Base-by-base conservation (phyloP, 2,113 vertebrate species). In the Pampusana beccarii region DNA sequence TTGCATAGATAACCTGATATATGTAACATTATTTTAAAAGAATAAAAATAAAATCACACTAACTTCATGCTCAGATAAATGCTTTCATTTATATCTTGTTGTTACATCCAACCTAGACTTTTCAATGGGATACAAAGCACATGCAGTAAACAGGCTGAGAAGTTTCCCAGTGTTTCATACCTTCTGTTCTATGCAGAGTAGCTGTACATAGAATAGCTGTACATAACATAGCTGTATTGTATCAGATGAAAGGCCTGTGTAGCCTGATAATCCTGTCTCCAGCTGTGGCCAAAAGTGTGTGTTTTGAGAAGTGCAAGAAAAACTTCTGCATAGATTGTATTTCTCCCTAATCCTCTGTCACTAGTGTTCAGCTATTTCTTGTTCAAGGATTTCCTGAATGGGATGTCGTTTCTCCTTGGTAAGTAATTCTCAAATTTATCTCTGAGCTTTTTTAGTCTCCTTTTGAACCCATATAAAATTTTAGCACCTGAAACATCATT, bases 221-320 rank as follows among this genome's bases (percentile, higher is more conserved):
- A 46, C 44, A 46, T 46, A 46, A 46, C 19, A 40, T 6, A 34
- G 42, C 13, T 50, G 25, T 11, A 70, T 26, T 4, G 2, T 36
- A 61, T 46, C n/a, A 74, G 28, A 56, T 0, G 0, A 79, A 75
- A 82, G 16, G 38, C 6, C 25, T 13, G 33, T 2, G 16, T 12
- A 85, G 36, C 9, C 42, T 34, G 25, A 81, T 23, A 87, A 93
- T 48, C 24, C 38, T 33, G 34, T 16, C 48, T 88, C n/a, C 42
- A 79, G 40, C 31, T 38, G 17, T 11, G 79, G 23, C 14, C 26
- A 46, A 51, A 91, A 75, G 20, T 6, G 2, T 31, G 17, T 33
- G 4, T 80, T 88, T 72, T 51, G 20, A 80, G 24, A 77, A 88
- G 23, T 71, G 15, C n/a, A 82, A 72, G 11, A 69, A 77, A 82